These are phyloP conservation scores for Lissocephala sabroskyi DNA, from an alignment of 2,888 invertebrate genomes.

Conservation along the genomic window DNA sequence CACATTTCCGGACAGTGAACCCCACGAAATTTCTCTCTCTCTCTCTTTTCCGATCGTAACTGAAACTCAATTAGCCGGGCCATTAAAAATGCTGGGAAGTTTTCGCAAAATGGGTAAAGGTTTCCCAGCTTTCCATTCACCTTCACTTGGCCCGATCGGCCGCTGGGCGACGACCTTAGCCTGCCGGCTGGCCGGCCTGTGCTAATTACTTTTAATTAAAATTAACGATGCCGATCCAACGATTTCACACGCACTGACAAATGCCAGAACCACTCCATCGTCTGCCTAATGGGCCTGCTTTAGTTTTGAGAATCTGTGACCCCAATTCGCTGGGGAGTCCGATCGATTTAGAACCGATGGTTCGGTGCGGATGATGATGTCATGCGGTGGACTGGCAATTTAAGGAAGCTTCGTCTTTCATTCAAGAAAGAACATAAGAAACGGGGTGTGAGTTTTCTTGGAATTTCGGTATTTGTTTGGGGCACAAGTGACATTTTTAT, in stretches of 20 bases:
- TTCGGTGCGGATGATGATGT: constrained; percentile 46
- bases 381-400: constrained; percentile 7
- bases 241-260: constrained; percentile 57
- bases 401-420: too few relatives aligned
- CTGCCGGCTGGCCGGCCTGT: constrained; percentile 14
- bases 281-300: too few relatives aligned
- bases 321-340: too few relatives aligned
- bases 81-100: too few relatives aligned
- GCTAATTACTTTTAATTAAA: constrained; percentile 64
- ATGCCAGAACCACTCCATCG: constrained; percentile 6
- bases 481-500: constrained; percentile 35
- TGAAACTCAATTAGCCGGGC: not conserved
- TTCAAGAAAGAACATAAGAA: too few relatives aligned
- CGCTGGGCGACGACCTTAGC: not conserved
- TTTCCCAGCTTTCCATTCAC: not conserved
- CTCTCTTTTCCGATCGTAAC: too few relatives aligned
- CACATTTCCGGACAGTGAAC: constrained; percentile 12
- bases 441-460: constrained; percentile 22
- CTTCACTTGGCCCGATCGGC: not conserved
- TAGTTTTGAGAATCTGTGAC: too few relatives aligned
- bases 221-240: constrained; percentile 50
- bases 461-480: constrained; percentile 26
- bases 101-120: not conserved
- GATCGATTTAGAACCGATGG: too few relatives aligned
- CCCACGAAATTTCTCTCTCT: not conserved